Conservation (phyloP, 2,113 vertebrate genomes). For the Thomomys bottae region DNA sequence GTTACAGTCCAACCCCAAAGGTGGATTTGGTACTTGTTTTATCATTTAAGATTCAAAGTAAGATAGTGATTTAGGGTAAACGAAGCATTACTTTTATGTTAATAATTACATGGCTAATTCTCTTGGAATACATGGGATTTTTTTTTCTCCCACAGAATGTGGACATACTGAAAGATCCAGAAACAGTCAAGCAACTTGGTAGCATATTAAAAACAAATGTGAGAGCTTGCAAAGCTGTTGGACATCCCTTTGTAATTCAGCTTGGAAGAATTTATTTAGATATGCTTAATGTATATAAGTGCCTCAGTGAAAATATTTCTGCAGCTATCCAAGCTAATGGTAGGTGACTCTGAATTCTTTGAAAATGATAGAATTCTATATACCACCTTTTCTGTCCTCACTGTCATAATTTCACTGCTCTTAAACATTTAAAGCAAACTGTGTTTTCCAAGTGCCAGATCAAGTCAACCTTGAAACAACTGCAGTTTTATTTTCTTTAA, state of each 20-base stretch:
- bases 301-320: conserved; percentile 99
- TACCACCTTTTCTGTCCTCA: conserved; percentile 36
- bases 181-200: conserved; percentile 98
- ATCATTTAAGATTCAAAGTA: background rate
- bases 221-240: conserved; percentile 97
- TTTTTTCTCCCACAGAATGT: conserved; percentile 90
- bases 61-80: background rate
- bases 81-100: background rate
- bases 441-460: background rate
- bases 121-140: background rate
- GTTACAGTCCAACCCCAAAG: background rate
- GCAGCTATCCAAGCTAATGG: conserved; percentile 99
- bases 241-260: conserved; percentile 98
- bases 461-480: background rate
- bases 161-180: conserved; percentile 99
- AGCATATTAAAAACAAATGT: conserved; percentile 99
- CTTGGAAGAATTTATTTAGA: conserved; percentile 99
- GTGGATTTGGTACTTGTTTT: background rate
- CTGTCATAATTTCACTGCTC: background rate
- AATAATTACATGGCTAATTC: background rate
- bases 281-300: conserved; percentile 99
- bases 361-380: conserved; percentile 84
- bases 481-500: background rate
- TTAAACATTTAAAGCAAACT: background rate
- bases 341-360: conserved; percentile 78